Evolutionary conservation across 1,140 invertebrate genomes (phyloP), one percentile per base, ranked within the genome.

Genomic region (Pseudomyrmex flavicornis): DNA sequence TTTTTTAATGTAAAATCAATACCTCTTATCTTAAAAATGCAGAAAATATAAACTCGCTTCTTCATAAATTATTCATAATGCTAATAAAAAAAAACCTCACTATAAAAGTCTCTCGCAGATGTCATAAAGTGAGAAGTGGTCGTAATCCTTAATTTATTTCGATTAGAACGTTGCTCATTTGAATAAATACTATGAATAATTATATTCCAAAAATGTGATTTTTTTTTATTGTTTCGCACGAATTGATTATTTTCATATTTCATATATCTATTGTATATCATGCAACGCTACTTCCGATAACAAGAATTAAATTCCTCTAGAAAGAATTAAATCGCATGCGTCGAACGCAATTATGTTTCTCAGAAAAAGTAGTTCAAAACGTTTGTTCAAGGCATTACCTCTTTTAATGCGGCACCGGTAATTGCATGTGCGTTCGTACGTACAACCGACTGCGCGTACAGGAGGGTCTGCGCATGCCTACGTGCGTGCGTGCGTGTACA

Each of bases 381-480:
- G 66, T 61, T 80, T 80, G 26, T 80, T 22, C 54, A 15, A 44
- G 56, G 44, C 20, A 80, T 80, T 68, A 61, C 44, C 44, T 79
- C 35, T 58, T 70, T 88, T 80, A 87, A n/a, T 59, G 68, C 75
- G 75, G 82, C 48, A 70, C 82, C 46, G 85, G 62, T 62, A 69
- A 15, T 80, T 80, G 75, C 69, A 59, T 63, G 20, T 69, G 20
- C 54, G 84, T 2, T 10, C 52, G 20, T 68, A 20, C 69, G 80
- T 77, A 82, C 85, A 69, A 79, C 61, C 76, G 79, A 68, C 70
- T 72, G 86, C 68, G 54, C 62, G 50, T 52, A 35, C 58, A 73
- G 85, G 62, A 74, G 69, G 68, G 35, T 35, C 35, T 35, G 35
- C 35, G 35, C 35, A 7, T 35, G 35, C 35, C 4, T 35, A 35